Base-by-base conservation (phyloP, 1,140 invertebrate species). In the Hylyphantes graminicola region DNA sequence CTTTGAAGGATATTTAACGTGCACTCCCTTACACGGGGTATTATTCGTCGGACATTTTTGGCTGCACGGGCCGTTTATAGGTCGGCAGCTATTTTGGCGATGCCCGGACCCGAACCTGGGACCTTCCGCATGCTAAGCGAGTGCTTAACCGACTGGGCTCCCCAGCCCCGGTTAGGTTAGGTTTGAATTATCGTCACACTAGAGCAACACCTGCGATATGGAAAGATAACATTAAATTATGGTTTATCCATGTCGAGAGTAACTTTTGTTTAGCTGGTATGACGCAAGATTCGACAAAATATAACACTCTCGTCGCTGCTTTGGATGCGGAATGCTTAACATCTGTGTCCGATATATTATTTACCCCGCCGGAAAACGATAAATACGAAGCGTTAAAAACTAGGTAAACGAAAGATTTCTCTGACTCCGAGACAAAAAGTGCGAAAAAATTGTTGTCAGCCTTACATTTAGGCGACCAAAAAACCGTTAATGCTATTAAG, bases 401-500 rank as follows among this genome's bases (percentile, higher is more conserved):
- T 53, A 17, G 61, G 2, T 13, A 67, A 11, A 74, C 59, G 17
- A n/a, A 15, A 3, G 53, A 57, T 9, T 74, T 57, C 7, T 74
- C 72, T 6, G 72, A 74, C 50, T 57, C 53, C 0, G 72, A 57
- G 21, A 74, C 55, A n/a, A n/a, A n/a, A 55, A 53, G 35, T 12
- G 51, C 64, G 6, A 2, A 17, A 2, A 77, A 77, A 50, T 35
- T 77, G 4, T 50, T 77, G 13, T 65, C 61, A n/a, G 75, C 50
- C 17, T 6, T 63, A 2, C 12, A 63, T 12, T 64, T 79, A 67
- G 63, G 61, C 21, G 76, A 67, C 48, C 51, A 79, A 10, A 65
- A 65, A 68, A 53, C 61, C 63, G 12, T 79, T 61, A 2, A 53
- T 53, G 53, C 35, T 79, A 13, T 67, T 79, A 51, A 50, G 76